Evolutionary conservation across 2,797 vertebrate species (phyloP).

Genomic region (Pseudochromis fuscus): DNA sequence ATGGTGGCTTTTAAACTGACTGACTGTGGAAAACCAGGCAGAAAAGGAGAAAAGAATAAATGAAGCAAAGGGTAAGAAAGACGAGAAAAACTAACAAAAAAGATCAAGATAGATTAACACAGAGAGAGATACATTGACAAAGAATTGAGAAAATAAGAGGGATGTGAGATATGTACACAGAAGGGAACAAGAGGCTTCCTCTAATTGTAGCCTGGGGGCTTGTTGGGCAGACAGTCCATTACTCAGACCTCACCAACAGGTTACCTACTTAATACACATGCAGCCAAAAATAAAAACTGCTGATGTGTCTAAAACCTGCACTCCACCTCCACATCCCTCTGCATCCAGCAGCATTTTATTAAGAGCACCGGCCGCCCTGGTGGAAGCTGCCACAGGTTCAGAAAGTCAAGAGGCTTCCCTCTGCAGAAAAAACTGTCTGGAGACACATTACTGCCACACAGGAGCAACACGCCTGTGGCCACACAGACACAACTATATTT

Average conservation of each 20-base stretch:
- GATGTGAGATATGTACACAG: conserved; percentile 48
- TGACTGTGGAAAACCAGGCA: conserved; percentile 36
- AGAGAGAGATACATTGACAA: conserved; percentile 29
- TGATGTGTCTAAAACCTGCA: conserved; percentile 65
- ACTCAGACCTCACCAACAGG: conserved; percentile 74
- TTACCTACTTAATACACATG: conserved; percentile 75
- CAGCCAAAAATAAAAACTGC: conserved; percentile 74
- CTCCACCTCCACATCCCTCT: conserved; percentile 43
- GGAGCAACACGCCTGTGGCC: background rate
- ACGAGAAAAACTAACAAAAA: conserved; percentile 47
- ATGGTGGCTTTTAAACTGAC: conserved; percentile 55
- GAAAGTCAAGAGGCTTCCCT: conserved; percentile 14
- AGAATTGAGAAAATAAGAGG: conserved; percentile 27
- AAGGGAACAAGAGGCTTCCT: conserved; percentile 64
- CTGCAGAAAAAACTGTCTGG: background rate
- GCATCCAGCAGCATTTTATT: conserved; percentile 44
- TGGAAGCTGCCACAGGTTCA: conserved; percentile 30
- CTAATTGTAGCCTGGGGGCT: conserved; percentile 79
- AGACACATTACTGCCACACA: background rate
- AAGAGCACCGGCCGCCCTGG: background rate
- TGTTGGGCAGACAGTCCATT: conserved; percentile 75
- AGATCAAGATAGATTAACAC: conserved; percentile 34
- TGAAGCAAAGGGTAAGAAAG: background rate
- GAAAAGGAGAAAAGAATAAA: conserved; percentile 21
- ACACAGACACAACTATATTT: background rate